Conservation (phyloP, 2,113 vertebrate genomes). For the Zosterops hypoxanthus region DNA sequence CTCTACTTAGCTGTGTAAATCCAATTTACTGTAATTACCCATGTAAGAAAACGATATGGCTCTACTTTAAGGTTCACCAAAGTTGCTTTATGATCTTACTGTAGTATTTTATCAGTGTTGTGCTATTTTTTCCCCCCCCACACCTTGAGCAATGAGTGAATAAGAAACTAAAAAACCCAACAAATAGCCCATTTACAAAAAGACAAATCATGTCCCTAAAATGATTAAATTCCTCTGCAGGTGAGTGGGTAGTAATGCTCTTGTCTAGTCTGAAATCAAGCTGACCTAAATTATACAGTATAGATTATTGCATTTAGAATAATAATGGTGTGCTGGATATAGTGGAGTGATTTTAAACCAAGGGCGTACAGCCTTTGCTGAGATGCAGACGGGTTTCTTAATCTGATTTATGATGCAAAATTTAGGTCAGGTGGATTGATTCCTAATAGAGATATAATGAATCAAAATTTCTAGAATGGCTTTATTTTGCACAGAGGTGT, state of each 20-base stretch:
- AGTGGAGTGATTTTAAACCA: slow-evolving; percentile 42
- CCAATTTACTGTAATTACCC: slow-evolving; percentile 23
- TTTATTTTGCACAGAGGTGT: slow-evolving; percentile 63
- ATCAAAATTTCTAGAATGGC: slow-evolving; percentile 69
- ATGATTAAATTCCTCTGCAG: background rate
- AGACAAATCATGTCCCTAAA: background rate
- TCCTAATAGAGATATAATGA: slow-evolving; percentile 73
- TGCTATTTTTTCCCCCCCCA: fast-evolving
- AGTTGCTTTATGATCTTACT: background rate
- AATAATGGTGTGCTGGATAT: slow-evolving; percentile 14
- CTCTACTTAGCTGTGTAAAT: slow-evolving; percentile 22
- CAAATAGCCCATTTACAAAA: background rate
- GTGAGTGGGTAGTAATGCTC: background rate
- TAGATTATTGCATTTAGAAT: slow-evolving; percentile 50
- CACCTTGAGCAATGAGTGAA: background rate
- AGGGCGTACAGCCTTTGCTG: slow-evolving; percentile 33
- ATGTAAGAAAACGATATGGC: background rate
- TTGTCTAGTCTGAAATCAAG: background rate
- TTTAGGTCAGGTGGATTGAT: slow-evolving; percentile 64
- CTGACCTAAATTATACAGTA: slow-evolving; percentile 39
- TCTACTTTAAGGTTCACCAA: background rate
- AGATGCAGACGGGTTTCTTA: background rate
- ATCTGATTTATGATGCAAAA: slow-evolving; percentile 66
- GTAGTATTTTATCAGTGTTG: background rate
- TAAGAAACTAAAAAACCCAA: background rate